A percentile compares a stretch with the other conserved stretches of the same genome.
Evolutionary conservation across 2,888 invertebrate genomes (phyloP).

Genomic region (Mantis religiosa): DNA sequence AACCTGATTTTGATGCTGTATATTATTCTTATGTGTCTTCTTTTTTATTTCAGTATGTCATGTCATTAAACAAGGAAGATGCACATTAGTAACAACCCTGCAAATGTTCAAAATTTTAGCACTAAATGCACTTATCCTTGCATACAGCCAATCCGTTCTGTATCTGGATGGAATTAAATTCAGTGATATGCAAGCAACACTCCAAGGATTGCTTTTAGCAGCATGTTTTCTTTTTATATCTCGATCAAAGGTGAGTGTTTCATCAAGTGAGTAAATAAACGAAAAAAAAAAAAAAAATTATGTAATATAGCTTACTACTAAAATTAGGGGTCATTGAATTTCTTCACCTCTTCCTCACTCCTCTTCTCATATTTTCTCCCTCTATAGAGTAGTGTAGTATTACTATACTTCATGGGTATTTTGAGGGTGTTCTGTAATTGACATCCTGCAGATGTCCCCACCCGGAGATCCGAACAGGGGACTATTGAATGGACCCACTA

Average conservation of each 20-base stretch:
- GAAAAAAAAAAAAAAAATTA: no score
- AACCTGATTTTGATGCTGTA: no score
- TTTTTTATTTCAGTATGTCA: conserved; percentile 78
- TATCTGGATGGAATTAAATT: conserved; percentile 98
- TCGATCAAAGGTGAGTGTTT: conserved; percentile 75
- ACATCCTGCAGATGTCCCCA: no score
- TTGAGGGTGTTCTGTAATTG: no score
- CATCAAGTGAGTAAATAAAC: not conserved
- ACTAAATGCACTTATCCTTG: conserved; percentile 92
- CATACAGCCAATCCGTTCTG: conserved; percentile 97
- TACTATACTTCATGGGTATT: no score
- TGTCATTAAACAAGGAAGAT: conserved; percentile 98
- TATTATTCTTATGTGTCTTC: conserved; percentile 15
- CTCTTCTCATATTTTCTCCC: no score
- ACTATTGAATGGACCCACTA: no score
- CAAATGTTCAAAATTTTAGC: conserved; percentile 99
- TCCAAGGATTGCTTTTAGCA: conserved; percentile 92
- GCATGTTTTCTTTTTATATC: conserved; percentile 98
- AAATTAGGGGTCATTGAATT: no score
- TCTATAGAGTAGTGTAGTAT: no score
- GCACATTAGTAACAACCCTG: conserved; percentile 96
- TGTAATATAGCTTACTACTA: no score
- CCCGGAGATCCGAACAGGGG: no score
- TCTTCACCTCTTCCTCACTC: no score
- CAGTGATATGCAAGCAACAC: conserved; percentile 94